A percentile compares a stretch with the other conserved stretches of the same genome.
These are phyloP conservation scores for Andrena bicolor DNA, from an alignment of 2,888 invertebrate genomes.

Conservation along the genomic window DNA sequence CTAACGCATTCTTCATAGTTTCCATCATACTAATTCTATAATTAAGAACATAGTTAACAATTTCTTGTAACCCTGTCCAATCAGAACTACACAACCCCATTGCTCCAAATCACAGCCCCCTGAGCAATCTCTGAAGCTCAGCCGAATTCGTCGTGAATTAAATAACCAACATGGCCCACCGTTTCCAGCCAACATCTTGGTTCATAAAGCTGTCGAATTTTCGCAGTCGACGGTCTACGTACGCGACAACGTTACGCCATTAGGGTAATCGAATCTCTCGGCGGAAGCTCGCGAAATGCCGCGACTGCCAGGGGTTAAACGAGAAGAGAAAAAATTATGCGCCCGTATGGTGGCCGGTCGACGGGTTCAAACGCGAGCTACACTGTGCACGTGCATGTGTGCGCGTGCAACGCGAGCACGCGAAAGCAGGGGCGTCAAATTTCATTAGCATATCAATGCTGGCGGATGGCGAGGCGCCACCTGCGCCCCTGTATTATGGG, in stretches of 20 bases:
- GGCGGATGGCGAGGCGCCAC: conserved; percentile 84
- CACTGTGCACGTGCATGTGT: conserved; percentile 8
- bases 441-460: conserved; percentile 85
- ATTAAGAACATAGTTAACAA: no score
- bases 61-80: neutral
- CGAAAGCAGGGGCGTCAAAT: conserved; percentile 83
- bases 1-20: no score
- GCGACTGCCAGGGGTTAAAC: conserved; percentile 64
- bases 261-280: conserved; percentile 81
- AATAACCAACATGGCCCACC: neutral
- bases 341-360: conserved; percentile 52
- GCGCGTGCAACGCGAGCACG: conserved; percentile 40
- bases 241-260: conserved; percentile 76
- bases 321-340: conserved; percentile 64
- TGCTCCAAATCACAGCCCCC: neutral
- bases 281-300: conserved; percentile 55
- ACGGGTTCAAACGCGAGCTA: conserved; percentile 16
- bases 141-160: neutral
- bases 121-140: neutral
- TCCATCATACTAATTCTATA: no score
- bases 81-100: neutral
- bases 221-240: conserved; percentile 13
- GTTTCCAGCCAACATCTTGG: neutral
- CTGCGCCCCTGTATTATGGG: conserved; percentile 83
- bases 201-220: conserved; percentile 18